Conservation (phyloP, 1,140 invertebrate species). For the Cyphomyrmex costatus region DNA sequence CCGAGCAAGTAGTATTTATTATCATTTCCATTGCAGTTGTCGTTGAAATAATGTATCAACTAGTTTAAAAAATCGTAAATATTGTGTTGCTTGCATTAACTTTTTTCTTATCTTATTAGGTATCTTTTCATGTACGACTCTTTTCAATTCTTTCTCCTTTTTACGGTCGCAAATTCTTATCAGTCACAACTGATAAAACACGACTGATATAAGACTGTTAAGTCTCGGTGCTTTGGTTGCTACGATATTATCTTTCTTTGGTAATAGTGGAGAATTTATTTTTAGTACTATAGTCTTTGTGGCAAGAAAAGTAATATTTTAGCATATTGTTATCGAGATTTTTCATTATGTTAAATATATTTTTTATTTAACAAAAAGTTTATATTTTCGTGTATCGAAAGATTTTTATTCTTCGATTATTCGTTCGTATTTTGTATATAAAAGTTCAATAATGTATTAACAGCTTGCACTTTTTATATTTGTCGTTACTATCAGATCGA, state of each 20-base stretch:
- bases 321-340: not conserved
- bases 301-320: not conserved
- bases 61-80: not conserved
- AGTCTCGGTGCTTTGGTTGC: constrained; percentile 74
- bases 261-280: constrained; percentile 49
- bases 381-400: not conserved
- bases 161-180: constrained; percentile 75
- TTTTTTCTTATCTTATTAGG: constrained; percentile 27
- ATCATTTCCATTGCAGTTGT: not conserved
- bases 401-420: not conserved
- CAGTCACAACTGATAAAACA: constrained; percentile 77
- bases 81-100: not conserved
- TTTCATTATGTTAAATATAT: constrained; percentile 9
- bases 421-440: not conserved
- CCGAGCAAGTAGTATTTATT: not conserved
- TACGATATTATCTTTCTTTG: constrained; percentile 66
- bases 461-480: constrained; percentile 12
- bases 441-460: constrained; percentile 10
- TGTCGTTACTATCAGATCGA: constrained; percentile 20
- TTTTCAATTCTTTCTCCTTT: not conserved
- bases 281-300: constrained; percentile 13
- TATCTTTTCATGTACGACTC: constrained; percentile 15
- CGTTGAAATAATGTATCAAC: not conserved
- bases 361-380: not conserved
- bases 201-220: constrained; percentile 78